phyloP scores from a whole-genome alignment of 2,113 vertebrate species.

The Amblyopsis rosae region DNA sequence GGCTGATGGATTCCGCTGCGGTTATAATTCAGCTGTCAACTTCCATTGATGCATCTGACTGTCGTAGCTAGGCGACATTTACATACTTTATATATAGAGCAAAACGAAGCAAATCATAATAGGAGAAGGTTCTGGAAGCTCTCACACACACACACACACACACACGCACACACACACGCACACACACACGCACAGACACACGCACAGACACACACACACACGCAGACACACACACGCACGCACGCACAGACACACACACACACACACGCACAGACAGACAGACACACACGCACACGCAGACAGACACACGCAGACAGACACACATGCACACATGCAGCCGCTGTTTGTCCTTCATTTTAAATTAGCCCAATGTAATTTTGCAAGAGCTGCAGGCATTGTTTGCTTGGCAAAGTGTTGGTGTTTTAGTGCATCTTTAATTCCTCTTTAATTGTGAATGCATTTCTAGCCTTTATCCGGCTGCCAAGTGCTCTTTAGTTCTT shows the following conservation, averaged over 20 bases:
- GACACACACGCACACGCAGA: not conserved
- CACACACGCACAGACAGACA: too few species aligned
- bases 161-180: constrained; percentile 10
- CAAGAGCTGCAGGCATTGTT: constrained; percentile 79
- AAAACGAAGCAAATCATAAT: constrained; percentile 74
- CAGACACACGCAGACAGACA: too few species aligned
- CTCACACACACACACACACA: not conserved
- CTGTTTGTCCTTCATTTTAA: constrained; percentile 83
- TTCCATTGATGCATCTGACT: constrained; percentile 83
- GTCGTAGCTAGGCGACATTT: constrained; percentile 80
- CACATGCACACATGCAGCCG: constrained; percentile 32
- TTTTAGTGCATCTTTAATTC: constrained; percentile 80
- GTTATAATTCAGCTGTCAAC: constrained; percentile 87
- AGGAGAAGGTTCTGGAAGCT: constrained; percentile 61
- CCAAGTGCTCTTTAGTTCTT: constrained; percentile 75
- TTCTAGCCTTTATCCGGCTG: constrained; percentile 48
- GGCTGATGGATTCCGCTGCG: constrained; percentile 82
- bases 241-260: constrained; percentile 6
- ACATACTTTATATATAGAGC: constrained; percentile 86
- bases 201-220: not conserved
- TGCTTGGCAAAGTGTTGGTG: constrained; percentile 78
- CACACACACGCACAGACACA: not conserved
- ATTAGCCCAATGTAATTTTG: constrained; percentile 80
- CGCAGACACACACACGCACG: not conserved
- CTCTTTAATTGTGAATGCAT: constrained; percentile 70